Base-by-base conservation (phyloP, 2,888 invertebrate species). In the Tachina fera region DNA sequence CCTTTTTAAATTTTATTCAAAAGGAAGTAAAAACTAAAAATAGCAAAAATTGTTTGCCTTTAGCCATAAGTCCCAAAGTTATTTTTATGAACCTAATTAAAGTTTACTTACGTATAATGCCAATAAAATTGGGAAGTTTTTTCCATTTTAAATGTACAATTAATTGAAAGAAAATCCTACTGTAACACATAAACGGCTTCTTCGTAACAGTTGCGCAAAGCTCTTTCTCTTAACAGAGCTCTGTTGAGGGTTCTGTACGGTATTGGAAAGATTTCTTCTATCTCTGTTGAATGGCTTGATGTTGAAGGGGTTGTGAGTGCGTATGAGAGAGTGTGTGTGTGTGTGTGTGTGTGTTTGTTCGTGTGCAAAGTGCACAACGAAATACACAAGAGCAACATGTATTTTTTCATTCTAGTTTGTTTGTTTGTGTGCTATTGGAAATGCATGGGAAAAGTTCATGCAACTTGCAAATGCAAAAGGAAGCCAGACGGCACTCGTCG, bases 391-490 rank as follows among this genome's bases (percentile, higher is more conserved):
- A 86, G 86, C 86, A 86, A 86, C 86, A 86, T 86, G 86, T 83
- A 68, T 60, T 74, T 60, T 56, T 53, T 31, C 16, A 51, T 74
- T n/a, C 63, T 14, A 70, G 53, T 53, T 22, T 53, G 19, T 51
- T 75, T 79, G 70, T 79, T 84, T 78, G 43, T 56, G 45, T 74
- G 22, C 51, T 61, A 79, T 79, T 86, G 86, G 86, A 86, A 86
- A 71, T 77, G 80, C 61, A 60, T 83, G 72, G 31, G 70, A 83
- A 86, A 83, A 86, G 86, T 86, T 86, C 86, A 86, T 86, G 86
- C 86, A 86, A 86, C 86, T 86, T 86, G 86, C 72, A 72, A 86
- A 80, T 86, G 86, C 86, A 83, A 83, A 83, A 86, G 75, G 86
- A 86, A 86, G 47, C 83, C 68, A 83, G 76, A 83, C 86, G 71